phyloP scores from a whole-genome alignment of 1,140 invertebrate genomes.

The Sycophila sp. region DNA sequence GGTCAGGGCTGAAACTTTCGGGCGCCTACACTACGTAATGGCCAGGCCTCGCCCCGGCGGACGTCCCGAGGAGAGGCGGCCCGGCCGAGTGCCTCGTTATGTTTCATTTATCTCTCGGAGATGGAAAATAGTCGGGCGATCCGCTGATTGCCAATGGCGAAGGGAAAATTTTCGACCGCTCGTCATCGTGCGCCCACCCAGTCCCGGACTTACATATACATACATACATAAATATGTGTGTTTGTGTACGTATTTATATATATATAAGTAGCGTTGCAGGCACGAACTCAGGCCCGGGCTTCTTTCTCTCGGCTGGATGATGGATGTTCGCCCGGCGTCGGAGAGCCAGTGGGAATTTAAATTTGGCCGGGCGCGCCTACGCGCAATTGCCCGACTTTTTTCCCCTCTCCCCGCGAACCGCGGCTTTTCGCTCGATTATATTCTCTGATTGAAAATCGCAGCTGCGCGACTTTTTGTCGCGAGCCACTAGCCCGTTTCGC shows the following conservation, averaged over 20 bases:
- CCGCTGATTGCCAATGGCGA: not conserved
- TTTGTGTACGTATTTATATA: not conserved
- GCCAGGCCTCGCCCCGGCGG: not conserved
- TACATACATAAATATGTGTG: not conserved
- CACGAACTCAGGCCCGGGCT: no score
- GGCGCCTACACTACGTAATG: no score
- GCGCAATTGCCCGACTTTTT: no score
- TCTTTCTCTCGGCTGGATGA: slow-evolving; percentile 5
- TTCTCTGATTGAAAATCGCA: not conserved
- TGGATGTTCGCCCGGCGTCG: not conserved
- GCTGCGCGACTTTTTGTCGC: not conserved
- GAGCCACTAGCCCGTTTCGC: no score
- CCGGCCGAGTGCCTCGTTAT: slow-evolving; percentile 2
- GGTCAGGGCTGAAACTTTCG: not conserved
- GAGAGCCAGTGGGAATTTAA: slow-evolving; percentile 15
- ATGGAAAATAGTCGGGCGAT: not conserved
- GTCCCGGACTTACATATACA: no score
- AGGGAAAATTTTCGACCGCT: slow-evolving; percentile 1
- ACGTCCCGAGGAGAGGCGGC: not conserved
- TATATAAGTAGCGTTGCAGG: no score
- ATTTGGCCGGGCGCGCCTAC: not conserved
- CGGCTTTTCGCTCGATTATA: no score
- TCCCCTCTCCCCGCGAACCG: no score
- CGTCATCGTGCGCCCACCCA: no score
- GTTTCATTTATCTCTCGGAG: slow-evolving; percentile 26